Evolutionary conservation across 2,113 vertebrate species (phyloP).

Genomic region (Laticauda laticaudata): DNA sequence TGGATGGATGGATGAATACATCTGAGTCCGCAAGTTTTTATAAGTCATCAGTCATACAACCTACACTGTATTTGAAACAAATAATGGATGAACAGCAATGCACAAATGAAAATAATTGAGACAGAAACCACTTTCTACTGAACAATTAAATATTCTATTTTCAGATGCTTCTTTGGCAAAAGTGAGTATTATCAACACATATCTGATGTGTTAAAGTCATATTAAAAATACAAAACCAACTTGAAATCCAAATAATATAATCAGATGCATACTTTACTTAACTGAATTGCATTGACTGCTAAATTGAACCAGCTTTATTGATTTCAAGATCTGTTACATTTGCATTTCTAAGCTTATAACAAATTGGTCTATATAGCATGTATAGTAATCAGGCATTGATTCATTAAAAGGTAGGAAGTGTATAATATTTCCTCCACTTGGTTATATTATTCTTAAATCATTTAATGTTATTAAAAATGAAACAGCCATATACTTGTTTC

Average conservation of each 20-base stretch:
- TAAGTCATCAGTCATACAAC: background rate
- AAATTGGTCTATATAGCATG: background rate
- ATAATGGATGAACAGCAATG: background rate
- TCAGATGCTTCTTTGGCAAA: background rate
- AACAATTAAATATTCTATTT: background rate
- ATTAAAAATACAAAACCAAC: background rate
- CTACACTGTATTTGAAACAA: background rate
- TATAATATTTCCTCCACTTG: background rate
- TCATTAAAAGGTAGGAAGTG: background rate
- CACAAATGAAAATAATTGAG: background rate
- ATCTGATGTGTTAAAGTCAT: background rate
- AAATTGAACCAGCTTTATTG: slow-evolving; percentile 2
- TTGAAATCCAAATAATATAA: background rate
- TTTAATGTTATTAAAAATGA: background rate
- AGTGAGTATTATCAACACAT: background rate
- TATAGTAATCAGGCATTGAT: background rate
- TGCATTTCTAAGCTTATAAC: background rate
- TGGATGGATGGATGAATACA: background rate
- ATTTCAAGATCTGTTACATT: background rate
- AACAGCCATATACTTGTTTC: background rate
- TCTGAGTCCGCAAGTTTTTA: background rate
- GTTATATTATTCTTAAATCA: background rate
- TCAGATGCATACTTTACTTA: background rate
- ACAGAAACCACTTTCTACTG: background rate
- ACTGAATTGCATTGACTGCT: background rate